A percentile compares a stretch with the other conserved stretches of the same genome.
phyloP scores from a whole-genome alignment of 2,888 invertebrate species.

The Melitaea athalia region DNA sequence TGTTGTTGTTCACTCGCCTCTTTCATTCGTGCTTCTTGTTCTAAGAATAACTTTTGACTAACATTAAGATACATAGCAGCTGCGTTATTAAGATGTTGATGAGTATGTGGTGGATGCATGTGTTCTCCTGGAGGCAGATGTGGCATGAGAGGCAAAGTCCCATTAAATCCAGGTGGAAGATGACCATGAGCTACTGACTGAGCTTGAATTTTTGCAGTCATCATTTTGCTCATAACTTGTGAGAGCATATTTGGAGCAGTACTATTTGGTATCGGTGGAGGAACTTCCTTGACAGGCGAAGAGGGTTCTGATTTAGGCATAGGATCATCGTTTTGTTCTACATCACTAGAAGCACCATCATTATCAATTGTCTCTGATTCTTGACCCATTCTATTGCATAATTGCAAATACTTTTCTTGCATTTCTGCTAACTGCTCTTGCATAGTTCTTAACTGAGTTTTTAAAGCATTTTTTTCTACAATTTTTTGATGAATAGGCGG shows the following conservation, averaged over 20 bases:
- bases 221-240: conserved; percentile 86
- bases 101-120: conserved; percentile 80
- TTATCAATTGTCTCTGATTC: conserved; percentile 89
- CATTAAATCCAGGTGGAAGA: conserved; percentile 84
- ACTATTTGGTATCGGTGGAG: conserved; percentile 72
- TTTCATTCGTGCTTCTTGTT: conserved; percentile 89
- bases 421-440: conserved; percentile 95
- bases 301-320: conserved; percentile 83
- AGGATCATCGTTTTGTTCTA: conserved; percentile 81
- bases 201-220: conserved; percentile 84
- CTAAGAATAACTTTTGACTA: conserved; percentile 89
- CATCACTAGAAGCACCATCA: conserved; percentile 88
- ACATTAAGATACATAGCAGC: conserved; percentile 89
- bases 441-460: conserved; percentile 92
- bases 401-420: conserved; percentile 94
- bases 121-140: conserved; percentile 80
- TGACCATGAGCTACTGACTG: conserved; percentile 79
- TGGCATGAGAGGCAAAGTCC: conserved; percentile 80
- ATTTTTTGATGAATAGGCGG: conserved; percentile 91
- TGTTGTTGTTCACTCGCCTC: conserved; percentile 84
- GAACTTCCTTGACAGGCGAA: conserved; percentile 79
- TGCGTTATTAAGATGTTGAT: conserved; percentile 84
- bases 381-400: conserved; percentile 92
- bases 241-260: conserved; percentile 82
- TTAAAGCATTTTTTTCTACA: conserved; percentile 92